Conservation (phyloP, 2,797 vertebrate species). For the Ceyx erithaca region DNA sequence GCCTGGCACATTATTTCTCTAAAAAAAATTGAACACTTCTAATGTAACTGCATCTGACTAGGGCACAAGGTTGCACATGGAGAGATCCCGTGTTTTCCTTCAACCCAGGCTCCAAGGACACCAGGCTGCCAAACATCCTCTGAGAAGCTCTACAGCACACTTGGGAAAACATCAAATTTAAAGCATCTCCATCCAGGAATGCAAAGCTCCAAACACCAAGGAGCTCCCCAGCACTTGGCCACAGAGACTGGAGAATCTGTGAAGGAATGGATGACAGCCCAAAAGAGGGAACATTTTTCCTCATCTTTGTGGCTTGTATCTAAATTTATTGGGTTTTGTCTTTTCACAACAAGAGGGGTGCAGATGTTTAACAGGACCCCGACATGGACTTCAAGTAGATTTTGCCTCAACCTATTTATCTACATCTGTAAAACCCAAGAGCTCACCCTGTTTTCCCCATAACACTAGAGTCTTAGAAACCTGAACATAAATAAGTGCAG, state of each 20-base stretch:
- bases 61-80: neutral
- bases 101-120: neutral
- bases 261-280: accelerated
- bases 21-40: neutral
- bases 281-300: neutral
- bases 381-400: neutral
- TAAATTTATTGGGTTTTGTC: neutral
- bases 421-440: neutral
- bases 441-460: neutral
- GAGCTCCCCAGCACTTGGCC: accelerated
- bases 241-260: neutral
- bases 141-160: accelerated
- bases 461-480: neutral
- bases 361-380: neutral
- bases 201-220: accelerated
- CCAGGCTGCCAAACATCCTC: neutral
- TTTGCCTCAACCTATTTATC: neutral
- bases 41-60: neutral
- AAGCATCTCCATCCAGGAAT: neutral
- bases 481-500: neutral
- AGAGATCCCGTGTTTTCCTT: neutral
- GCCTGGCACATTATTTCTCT: neutral
- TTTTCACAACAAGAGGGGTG: neutral
- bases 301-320: neutral
- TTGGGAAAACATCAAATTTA: neutral